Conservation (phyloP, 2,888 invertebrate genomes). For the Caenorhabditis becei region DNA sequence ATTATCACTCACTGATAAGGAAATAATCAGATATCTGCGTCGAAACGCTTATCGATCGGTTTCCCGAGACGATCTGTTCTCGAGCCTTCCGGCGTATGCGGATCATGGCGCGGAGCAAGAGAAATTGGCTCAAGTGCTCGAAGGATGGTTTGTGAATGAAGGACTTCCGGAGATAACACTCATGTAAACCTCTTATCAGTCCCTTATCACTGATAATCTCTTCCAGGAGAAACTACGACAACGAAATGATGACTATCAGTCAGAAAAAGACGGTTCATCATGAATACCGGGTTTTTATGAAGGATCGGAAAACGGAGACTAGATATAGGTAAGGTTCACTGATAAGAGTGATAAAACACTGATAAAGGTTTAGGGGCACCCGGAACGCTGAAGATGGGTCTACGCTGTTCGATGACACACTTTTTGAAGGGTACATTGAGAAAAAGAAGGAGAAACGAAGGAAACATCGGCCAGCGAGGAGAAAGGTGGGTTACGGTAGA, state of each 20-base stretch:
- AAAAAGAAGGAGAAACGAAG: constrained; percentile 49
- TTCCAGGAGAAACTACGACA: constrained; percentile 77
- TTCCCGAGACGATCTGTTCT: constrained; percentile 73
- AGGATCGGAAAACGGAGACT: constrained; percentile 41
- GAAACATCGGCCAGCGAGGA: constrained; percentile 45
- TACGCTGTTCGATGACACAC: constrained; percentile 65
- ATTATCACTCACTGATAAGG: too few species aligned
- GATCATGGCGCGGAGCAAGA: constrained; percentile 79
- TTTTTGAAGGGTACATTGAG: constrained; percentile 64
- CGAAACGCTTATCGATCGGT: constrained; percentile 77
- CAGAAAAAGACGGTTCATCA: constrained; percentile 58
- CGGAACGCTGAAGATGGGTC: constrained; percentile 49
- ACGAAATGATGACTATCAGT: constrained; percentile 66
- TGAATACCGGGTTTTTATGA: constrained; percentile 55
- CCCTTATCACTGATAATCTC: background rate
- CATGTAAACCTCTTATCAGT: constrained; percentile 44
- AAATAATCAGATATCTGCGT: constrained; percentile 67
- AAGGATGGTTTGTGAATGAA: constrained; percentile 79
- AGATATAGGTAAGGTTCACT: constrained; percentile 34
- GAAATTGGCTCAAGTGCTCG: constrained; percentile 59
- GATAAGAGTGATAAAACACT: background rate
- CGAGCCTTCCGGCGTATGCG: constrained; percentile 74
- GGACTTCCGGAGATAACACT: constrained; percentile 79
- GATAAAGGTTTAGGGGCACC: constrained; percentile 5
- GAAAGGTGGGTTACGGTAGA: constrained; percentile 28